Evolutionary conservation across 2,797 vertebrate species (phyloP), one percentile per base, ranked within the genome.

Genomic region (Crocidura indochinensis): DNA sequence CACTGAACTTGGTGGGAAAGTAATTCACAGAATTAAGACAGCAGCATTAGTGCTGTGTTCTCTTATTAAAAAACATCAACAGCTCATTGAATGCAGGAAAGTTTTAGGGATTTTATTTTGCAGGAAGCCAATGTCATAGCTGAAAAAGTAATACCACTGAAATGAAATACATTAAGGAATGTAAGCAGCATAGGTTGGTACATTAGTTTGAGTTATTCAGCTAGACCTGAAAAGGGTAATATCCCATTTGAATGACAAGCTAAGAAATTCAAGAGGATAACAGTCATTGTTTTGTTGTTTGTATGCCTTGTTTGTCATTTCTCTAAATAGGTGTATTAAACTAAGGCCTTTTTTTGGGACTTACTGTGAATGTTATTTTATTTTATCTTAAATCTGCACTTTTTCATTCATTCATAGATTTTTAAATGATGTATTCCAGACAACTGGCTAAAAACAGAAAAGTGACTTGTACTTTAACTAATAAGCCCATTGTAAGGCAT

Each of bases 1-100:
- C 14, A 1, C 68, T 73, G 87, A 77, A 77, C 93, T 95, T 95
- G 93, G 94, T 8, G 78, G 94, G 92, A 96, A 96, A 94, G 91
- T 80, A 91, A 91, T 88, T 71, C 2, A 2, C 81, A 87, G 78
- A 95, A 94, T 94, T 94, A 95, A 93, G 91, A 78, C 15, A 79
- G 84, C 31, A 80, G 76, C 71, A 26, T 84, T 92, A 64, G 44
- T 51, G n/a, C 62, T 79, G 29, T 72, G 53, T 84, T 88, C 65
- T 92, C 77, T 93, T 92, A 87, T 89, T 90, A 89, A 88, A 93
- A 93, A 93, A 89, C 46, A 38, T 78, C 93, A 91, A 60, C 73
- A 90, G 90, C 62, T 93, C 86, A 87, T n/a, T 64, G 92, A 92
- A 72, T 67, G 75, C 80, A 93, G 71, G 60, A 69, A 79, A 92